Base-by-base conservation (phyloP, 2,797 vertebrate species). In the Onychomys torridus region DNA sequence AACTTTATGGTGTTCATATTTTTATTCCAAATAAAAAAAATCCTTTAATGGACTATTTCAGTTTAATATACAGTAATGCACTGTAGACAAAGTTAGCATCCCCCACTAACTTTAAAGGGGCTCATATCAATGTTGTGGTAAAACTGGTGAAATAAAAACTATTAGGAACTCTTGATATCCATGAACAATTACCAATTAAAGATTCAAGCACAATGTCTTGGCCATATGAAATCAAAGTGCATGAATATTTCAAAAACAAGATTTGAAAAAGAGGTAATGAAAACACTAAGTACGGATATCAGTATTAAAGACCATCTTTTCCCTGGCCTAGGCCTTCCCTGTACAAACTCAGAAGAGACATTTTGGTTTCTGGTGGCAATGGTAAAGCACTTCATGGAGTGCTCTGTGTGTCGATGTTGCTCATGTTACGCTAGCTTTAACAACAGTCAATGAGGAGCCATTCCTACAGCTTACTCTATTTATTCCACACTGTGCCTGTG, bases 401-500 rank as follows among this genome's bases (percentile, higher is more conserved):
- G 97, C 95, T 97, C 96, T n/a, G 52, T 61, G 76, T 97, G 97
- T 93, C 97, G 98, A 97, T 96, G 98, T 98, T 98, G 94, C 93
- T 98, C 37, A 43, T 98, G 95, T 98, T 98, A 98, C 89, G 96
- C 97, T 98, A 98, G 94, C 96, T 98, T 98, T 97, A 96, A 98
- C 98, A 98, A 98, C 98, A 98, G 96, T 98, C 97, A 98, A 98
- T 98, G 98, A 98, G 98, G 98, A 98, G 97, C 97, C 97, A 98
- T 98, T 98, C 97, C 97, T 98, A 98, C 98, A 98, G 98, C 97
- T 98, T 98, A 98, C 95, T 98, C 98, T 99, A 98, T 99, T 98
- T 98, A 98, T 99, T 98, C 98, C 98, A 98, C 98, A 98, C 98
- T 98, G 98, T 98, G 98, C 98, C 98, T 98, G 97, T 96, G 98